phyloP scores from a whole-genome alignment of 2,797 vertebrate genomes.

The Delichon dasypus region DNA sequence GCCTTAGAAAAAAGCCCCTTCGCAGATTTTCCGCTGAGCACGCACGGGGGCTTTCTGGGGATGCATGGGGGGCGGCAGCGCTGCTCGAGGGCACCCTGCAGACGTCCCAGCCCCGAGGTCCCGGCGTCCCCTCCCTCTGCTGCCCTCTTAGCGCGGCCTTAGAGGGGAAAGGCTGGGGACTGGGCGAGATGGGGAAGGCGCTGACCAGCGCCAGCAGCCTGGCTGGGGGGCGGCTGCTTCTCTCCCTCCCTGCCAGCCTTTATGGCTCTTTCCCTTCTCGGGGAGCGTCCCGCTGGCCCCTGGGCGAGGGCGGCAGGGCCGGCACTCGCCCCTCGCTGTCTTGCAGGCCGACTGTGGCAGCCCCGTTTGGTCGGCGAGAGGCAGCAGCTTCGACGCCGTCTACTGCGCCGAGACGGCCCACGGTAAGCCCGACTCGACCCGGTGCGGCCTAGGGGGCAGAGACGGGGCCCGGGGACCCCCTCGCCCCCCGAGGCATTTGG shows the following conservation, averaged over 20 bases:
- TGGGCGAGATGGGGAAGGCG: background rate
- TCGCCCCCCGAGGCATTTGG: background rate
- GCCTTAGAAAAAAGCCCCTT: background rate
- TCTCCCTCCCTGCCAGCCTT: conserved; percentile 78
- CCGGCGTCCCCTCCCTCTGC: too few species aligned
- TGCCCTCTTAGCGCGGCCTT: background rate
- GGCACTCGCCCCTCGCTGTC: conserved; percentile 63
- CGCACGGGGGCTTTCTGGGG: background rate
- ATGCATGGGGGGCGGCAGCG: fast-evolving
- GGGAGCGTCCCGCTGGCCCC: background rate
- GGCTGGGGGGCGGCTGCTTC: conserved; percentile 34
- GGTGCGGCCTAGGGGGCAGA: background rate
- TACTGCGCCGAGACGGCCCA: conserved; percentile 83
- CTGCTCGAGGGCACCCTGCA: background rate
- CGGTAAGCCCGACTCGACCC: conserved; percentile 72
- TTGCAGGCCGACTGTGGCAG: conserved; percentile 88
- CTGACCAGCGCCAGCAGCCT: background rate
- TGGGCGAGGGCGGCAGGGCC: background rate
- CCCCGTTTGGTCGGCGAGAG: conserved; percentile 89
- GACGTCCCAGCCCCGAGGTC: background rate
- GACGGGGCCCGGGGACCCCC: background rate
- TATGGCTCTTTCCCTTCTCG: conserved; percentile 79
- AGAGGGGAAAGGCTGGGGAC: too few species aligned
- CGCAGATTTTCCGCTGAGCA: background rate
- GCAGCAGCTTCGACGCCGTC: conserved; percentile 80